phyloP scores from a whole-genome alignment of 2,888 invertebrate genomes.

The Tanaodytes sp. region DNA sequence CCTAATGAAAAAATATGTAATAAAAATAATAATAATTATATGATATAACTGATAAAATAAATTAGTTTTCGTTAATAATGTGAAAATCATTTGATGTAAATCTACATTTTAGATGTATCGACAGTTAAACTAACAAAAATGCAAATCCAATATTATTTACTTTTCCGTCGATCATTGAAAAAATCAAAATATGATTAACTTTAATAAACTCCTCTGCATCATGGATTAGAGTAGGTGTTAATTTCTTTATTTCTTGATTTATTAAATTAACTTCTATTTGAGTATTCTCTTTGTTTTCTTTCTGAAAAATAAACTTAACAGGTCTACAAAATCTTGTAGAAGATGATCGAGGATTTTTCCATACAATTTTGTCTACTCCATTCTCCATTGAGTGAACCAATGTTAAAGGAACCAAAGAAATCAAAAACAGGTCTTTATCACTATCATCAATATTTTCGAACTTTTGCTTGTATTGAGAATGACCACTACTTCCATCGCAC shows the following conservation, averaged over 20 bases:
- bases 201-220: not conserved
- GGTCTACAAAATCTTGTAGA: constrained; percentile 29
- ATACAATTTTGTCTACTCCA: constrained; percentile 4
- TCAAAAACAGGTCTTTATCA: constrained; percentile 8
- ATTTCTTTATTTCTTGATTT: constrained; percentile 15
- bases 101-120: too few species aligned
- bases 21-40: not conserved
- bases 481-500: constrained; percentile 22
- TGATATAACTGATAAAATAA: not conserved
- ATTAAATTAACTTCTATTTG: constrained; percentile 7
- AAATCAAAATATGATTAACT: constrained; percentile 26
- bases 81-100: not conserved
- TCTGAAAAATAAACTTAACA: constrained; percentile 18
- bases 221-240: not conserved
- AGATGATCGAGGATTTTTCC: constrained; percentile 22
- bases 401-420: constrained; percentile 26
- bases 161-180: constrained; percentile 48
- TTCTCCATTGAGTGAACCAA: not conserved
- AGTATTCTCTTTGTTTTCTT: constrained; percentile 21
- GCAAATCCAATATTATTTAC: constrained; percentile 2
- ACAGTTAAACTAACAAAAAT: too few species aligned
- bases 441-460: not conserved
- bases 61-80: too few species aligned
- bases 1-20: constrained; percentile 20
- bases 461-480: constrained; percentile 14